Conservation (phyloP, 2,113 vertebrate species). For the Astur gentilis region DNA sequence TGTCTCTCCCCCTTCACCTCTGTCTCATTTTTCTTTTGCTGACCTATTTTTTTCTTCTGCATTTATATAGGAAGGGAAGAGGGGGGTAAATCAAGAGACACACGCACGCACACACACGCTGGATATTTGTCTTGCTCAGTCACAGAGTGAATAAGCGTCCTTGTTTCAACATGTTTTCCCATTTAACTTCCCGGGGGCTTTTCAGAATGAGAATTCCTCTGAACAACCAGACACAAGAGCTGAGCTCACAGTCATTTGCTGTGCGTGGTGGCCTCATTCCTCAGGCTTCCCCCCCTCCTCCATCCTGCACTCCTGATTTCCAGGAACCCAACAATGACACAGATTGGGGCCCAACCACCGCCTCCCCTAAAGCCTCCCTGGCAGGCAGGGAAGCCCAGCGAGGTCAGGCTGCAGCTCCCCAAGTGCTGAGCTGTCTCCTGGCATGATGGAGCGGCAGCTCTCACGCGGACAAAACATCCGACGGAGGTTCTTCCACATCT, state of each 20-base stretch:
- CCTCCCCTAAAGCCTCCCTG: not conserved
- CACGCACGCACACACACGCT: not conserved
- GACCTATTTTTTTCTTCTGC: not conserved
- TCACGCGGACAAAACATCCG: rapidly evolving
- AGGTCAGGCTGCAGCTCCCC: not conserved
- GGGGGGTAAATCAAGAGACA: not conserved
- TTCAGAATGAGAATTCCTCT: not conserved
- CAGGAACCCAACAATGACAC: not conserved
- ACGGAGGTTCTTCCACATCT: rapidly evolving
- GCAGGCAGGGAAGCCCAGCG: not conserved
- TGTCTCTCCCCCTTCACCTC: not conserved
- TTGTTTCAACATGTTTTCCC: conserved; percentile 58
- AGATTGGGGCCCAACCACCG: not conserved
- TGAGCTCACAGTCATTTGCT: not conserved
- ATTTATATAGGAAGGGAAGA: not conserved
- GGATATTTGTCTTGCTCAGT: conserved; percentile 43
- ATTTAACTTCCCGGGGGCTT: conserved; percentile 29
- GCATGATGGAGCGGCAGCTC: not conserved
- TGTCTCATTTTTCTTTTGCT: not conserved
- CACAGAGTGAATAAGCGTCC: conserved; percentile 33
- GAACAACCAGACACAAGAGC: not conserved
- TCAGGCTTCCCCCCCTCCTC: not conserved
- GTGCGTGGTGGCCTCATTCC: not conserved
- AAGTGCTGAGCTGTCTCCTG: not conserved
- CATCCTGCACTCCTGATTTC: not conserved